Conservation (phyloP, 2,888 invertebrate genomes). For the Cenopis cana region DNA sequence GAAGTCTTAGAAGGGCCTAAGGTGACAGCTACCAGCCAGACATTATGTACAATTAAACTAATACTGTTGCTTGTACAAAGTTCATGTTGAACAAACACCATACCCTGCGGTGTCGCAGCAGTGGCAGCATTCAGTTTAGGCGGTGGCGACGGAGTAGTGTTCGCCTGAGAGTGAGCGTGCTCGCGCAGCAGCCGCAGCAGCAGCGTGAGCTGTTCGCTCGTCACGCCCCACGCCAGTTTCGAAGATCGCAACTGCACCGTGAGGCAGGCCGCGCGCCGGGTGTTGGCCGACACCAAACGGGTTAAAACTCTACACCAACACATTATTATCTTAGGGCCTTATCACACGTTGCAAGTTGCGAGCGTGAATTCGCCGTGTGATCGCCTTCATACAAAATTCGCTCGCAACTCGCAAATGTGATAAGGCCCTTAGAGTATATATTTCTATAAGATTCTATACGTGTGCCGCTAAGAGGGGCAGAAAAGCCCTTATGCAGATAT, state of each 20-base stretch:
- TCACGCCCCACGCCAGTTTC: constrained; percentile 70
- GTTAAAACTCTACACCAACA: constrained; percentile 64
- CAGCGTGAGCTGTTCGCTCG: constrained; percentile 68
- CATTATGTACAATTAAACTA: not conserved
- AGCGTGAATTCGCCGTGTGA: no score
- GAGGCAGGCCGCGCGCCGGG: constrained; percentile 66
- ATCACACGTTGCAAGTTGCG: no score
- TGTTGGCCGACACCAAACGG: constrained; percentile 66
- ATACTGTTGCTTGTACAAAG: not conserved
- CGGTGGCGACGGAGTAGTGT: constrained; percentile 52
- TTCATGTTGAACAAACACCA: constrained; percentile 26
- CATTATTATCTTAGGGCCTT: no score
- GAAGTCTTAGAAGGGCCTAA: no score
- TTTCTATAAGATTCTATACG: no score
- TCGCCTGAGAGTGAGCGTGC: constrained; percentile 47
- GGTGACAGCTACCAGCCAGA: no score
- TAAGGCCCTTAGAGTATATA: no score
- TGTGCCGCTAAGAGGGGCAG: no score
- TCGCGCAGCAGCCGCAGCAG: constrained; percentile 66
- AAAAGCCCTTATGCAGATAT: no score
- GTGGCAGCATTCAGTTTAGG: constrained; percentile 45
- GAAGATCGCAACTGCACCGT: constrained; percentile 63
- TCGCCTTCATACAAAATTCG: no score
- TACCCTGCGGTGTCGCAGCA: constrained; percentile 51
- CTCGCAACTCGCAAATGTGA: no score